Evolutionary conservation across 2,797 vertebrate species (phyloP).

Genomic region (Urophycis tenuis): DNA sequence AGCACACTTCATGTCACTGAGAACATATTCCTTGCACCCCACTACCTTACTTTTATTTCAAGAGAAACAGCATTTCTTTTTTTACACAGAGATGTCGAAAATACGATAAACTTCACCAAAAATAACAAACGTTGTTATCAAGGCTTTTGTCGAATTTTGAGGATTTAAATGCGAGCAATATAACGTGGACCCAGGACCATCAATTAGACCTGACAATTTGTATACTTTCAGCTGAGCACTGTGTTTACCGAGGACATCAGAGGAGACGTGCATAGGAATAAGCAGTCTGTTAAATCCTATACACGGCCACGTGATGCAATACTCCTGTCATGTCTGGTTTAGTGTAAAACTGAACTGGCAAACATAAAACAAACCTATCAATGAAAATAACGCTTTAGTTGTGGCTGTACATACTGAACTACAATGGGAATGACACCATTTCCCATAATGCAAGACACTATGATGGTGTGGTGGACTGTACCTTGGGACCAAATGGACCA

Average conservation of each 20-base stretch:
- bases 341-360: background rate
- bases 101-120: background rate
- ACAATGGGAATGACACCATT: background rate
- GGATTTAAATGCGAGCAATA: no score
- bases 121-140: background rate
- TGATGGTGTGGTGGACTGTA: constrained; percentile 9
- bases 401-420: background rate
- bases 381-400: background rate
- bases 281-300: background rate
- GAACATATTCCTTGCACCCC: no score
- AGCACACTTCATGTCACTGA: no score
- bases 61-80: no score
- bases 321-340: background rate
- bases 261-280: background rate
- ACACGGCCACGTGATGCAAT: background rate
- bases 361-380: background rate
- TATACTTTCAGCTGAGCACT: background rate
- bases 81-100: no score
- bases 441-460: background rate
- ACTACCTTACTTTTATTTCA: no score
- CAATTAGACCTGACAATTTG: no score
- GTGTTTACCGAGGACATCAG: background rate
- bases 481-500: constrained; percentile 55
- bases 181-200: no score
- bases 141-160: background rate